Conservation (phyloP, 2,113 vertebrate species). For the Arothron firmamentum region DNA sequence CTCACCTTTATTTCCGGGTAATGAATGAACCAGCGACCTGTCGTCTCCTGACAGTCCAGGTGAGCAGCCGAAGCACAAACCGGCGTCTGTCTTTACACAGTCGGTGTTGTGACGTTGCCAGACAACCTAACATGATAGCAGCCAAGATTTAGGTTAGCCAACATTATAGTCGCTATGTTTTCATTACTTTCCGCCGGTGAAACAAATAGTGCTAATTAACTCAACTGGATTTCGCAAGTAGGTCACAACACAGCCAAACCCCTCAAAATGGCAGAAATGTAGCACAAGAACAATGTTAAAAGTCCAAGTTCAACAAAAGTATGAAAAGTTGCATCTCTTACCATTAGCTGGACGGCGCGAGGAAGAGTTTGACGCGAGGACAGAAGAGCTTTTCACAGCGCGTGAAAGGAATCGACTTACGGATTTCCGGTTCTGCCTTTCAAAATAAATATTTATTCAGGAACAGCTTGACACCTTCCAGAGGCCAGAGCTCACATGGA, state of each 20-base stretch:
- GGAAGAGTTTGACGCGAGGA: no score
- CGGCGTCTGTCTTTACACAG: no score
- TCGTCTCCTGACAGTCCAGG: neutral
- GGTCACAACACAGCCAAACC: neutral
- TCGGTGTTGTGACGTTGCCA: neutral
- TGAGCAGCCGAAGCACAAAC: neutral
- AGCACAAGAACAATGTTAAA: no score
- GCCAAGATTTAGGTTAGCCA: no score
- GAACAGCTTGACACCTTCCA: fast-evolving
- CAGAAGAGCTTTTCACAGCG: neutral
- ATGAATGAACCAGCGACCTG: no score
- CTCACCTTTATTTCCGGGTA: neutral
- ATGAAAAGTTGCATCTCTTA: neutral
- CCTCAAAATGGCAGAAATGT: no score
- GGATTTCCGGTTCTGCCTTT: conserved; percentile 1
- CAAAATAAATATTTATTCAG: conserved; percentile 17
- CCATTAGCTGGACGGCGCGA: neutral
- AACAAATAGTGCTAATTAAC: neutral
- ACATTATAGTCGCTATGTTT: neutral
- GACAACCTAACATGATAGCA: no score
- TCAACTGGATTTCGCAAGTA: neutral
- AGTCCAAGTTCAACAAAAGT: neutral
- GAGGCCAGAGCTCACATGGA: neutral
- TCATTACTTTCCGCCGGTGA: no score
- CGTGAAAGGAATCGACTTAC: neutral